Percentiles rank a stretch among this genome's conserved stretches.
Conservation (phyloP, 2,113 vertebrate species). For the Dendrocopos noguchii region DNA sequence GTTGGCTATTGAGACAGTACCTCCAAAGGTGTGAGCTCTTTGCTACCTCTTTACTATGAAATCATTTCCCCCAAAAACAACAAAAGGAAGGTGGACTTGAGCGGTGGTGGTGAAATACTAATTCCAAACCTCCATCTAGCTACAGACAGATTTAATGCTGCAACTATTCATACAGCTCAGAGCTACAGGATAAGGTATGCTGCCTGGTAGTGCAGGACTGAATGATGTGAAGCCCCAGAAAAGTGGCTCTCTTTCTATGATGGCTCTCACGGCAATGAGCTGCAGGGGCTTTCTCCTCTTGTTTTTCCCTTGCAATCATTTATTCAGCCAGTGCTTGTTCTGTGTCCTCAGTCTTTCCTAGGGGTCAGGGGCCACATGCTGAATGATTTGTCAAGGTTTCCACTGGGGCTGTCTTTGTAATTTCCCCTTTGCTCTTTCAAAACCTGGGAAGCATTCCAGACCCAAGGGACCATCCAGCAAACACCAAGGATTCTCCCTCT, state of each 20-base stretch:
- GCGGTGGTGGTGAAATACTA: neutral
- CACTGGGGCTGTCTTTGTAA: neutral
- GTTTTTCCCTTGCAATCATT: neutral
- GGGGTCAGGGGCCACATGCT: neutral
- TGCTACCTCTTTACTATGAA: neutral
- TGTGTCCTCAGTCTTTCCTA: neutral
- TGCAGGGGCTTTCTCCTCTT: neutral
- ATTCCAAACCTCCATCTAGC: neutral
- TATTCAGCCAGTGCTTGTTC: neutral
- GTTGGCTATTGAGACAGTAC: neutral
- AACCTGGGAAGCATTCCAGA: neutral
- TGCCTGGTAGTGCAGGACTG: neutral
- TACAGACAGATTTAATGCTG: neutral
- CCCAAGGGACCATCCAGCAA: neutral
- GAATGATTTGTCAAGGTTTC: neutral
- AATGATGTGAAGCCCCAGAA: neutral
- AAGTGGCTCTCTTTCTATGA: neutral
- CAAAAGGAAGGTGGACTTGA: neutral
- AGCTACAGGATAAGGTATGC: neutral
- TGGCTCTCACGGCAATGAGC: neutral
- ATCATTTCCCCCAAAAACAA: neutral
- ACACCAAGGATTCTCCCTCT: neutral
- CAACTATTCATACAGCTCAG: neutral
- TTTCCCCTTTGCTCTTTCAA: neutral
- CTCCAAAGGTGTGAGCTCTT: neutral